These are phyloP conservation scores for Helleia helle DNA, from an alignment of 2,888 invertebrate species.

Conservation along the genomic window DNA sequence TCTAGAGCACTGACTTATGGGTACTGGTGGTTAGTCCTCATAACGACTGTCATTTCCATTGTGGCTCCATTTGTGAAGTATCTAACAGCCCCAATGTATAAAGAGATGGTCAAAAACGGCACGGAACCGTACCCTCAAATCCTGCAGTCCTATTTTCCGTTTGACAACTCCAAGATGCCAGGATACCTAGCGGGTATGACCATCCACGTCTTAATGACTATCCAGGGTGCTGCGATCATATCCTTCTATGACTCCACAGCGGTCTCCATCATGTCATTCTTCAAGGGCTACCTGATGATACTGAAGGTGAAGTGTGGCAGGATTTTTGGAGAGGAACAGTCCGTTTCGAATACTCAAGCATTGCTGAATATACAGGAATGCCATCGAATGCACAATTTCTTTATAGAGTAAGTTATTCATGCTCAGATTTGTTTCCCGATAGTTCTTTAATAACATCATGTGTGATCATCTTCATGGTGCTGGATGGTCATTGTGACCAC, in stretches of 20 bases:
- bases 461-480: too few species aligned
- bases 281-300: conserved; percentile 45
- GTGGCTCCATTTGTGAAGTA: conserved; percentile 36
- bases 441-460: too few species aligned
- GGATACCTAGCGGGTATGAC: conserved; percentile 35
- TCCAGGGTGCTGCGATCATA: conserved; percentile 35
- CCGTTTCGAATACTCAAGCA: conserved; percentile 20
- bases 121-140: conserved; percentile 40
- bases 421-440: too few species aligned
- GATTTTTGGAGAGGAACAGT: conserved; percentile 29
- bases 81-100: conserved; percentile 27
- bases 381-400: conserved; percentile 39
- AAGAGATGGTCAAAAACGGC: conserved; percentile 29
- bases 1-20: conserved; percentile 36
- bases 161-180: conserved; percentile 38
- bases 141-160: conserved; percentile 49
- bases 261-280: conserved; percentile 41
- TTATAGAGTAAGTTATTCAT: conserved; percentile 34
- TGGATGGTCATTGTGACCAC: too few species aligned
- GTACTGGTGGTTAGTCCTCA: conserved; percentile 35
- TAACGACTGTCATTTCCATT: conserved; percentile 31
- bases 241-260: conserved; percentile 40
- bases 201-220: conserved; percentile 33
- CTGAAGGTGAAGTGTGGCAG: conserved; percentile 31
- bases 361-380: conserved; percentile 39